These are phyloP conservation scores for Ips typographus DNA, from an alignment of 1,140 invertebrate genomes.

Conservation along the genomic window DNA sequence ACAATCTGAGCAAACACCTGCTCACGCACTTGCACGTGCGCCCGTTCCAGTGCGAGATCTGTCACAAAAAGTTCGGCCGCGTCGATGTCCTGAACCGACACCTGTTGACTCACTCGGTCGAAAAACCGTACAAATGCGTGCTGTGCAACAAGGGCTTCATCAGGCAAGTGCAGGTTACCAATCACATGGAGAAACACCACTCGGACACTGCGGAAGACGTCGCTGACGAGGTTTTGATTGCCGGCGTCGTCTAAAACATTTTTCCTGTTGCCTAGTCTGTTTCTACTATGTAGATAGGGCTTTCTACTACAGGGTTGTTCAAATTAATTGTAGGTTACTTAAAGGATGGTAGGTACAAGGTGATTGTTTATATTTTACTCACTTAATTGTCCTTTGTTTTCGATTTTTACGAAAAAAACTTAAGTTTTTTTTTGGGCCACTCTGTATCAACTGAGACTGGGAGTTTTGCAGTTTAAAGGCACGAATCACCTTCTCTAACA, in stretches of 20 bases:
- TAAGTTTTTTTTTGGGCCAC: too few relatives aligned
- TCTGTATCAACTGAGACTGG: too few relatives aligned
- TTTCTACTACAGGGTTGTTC: too few relatives aligned
- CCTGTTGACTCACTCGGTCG: constrained; percentile 45
- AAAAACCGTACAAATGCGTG: constrained; percentile 44
- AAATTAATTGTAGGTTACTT: too few relatives aligned
- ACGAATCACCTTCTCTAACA: too few relatives aligned
- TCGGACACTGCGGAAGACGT: neutral
- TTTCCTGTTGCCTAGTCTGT: too few relatives aligned
- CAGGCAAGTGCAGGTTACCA: constrained; percentile 33
- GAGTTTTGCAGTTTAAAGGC: too few relatives aligned
- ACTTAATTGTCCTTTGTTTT: too few relatives aligned
- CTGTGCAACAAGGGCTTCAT: constrained; percentile 46
- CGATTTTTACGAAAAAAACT: too few relatives aligned
- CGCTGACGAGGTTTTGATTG: constrained; percentile 8
- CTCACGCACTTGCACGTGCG: constrained; percentile 72
- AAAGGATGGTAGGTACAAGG: too few relatives aligned
- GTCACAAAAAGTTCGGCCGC: constrained; percentile 45
- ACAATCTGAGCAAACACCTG: constrained; percentile 84
- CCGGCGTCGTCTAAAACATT: neutral
- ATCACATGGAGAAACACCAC: constrained; percentile 34
- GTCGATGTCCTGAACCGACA: constrained; percentile 48
- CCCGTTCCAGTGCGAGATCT: constrained; percentile 77
- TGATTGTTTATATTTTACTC: too few relatives aligned
- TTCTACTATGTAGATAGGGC: too few relatives aligned